A percentile compares a stretch with the other conserved stretches of the same genome.
phyloP scores from a whole-genome alignment of 2,888 invertebrate species.

The Drosophila phalerata region DNA sequence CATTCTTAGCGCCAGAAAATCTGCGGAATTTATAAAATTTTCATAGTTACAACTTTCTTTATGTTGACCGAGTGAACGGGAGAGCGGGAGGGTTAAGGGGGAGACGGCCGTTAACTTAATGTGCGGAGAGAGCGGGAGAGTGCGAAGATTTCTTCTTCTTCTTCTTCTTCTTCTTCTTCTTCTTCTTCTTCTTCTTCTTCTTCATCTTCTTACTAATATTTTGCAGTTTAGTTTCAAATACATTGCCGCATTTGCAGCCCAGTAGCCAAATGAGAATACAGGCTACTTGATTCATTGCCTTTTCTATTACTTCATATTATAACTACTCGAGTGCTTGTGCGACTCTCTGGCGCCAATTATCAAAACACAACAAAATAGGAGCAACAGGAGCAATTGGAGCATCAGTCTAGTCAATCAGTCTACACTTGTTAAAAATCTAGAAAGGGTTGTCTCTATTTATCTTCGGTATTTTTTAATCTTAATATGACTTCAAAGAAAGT shows the following conservation, averaged over 20 bases:
- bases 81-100: constrained; percentile 12
- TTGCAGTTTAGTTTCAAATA: constrained; percentile 80
- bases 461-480: too few relatives aligned
- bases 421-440: too few relatives aligned
- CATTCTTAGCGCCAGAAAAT: constrained; percentile 78
- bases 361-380: too few relatives aligned
- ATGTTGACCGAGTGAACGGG: constrained; percentile 38
- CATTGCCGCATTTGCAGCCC: constrained; percentile 41
- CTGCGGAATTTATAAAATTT: constrained; percentile 83
- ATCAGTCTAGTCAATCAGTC: too few relatives aligned
- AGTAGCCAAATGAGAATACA: not conserved
- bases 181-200: not conserved
- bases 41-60: constrained; percentile 83
- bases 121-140: constrained; percentile 38
- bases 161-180: not conserved
- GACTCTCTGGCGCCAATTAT: too few relatives aligned
- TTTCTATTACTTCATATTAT: not conserved
- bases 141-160: too few relatives aligned
- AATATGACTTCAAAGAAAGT: too few relatives aligned
- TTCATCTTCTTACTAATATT: constrained; percentile 68
- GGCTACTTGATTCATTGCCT: not conserved
- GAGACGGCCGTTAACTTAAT: constrained; percentile 66
- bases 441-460: too few relatives aligned
- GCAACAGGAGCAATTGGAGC: too few relatives aligned
- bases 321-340: too few relatives aligned